Evolutionary conservation across 2,113 vertebrate genomes (phyloP).

Genomic region (Leptocoma aspasia): DNA sequence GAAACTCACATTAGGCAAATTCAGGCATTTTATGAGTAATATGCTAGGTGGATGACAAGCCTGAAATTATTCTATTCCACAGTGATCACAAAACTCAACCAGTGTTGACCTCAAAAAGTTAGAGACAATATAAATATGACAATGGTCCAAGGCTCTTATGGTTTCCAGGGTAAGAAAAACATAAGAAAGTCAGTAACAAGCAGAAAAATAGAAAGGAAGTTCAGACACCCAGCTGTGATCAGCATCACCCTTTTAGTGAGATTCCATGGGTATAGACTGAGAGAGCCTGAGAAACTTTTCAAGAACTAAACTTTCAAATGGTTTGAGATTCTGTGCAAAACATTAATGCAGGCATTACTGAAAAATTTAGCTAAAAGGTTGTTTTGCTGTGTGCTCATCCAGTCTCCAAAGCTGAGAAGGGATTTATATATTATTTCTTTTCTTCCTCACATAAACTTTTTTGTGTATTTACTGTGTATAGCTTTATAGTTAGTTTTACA

Average conservation of each 20-base stretch:
- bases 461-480: not conserved
- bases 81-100: not conserved
- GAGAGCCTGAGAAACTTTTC: not conserved
- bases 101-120: not conserved
- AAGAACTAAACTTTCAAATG: not conserved
- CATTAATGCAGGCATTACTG: not conserved
- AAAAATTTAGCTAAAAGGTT: not conserved
- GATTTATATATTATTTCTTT: not conserved
- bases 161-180: not conserved
- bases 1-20: not conserved
- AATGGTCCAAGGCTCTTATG: not conserved
- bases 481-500: not conserved
- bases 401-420: not conserved
- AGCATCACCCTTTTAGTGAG: not conserved
- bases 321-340: not conserved
- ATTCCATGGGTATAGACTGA: not conserved
- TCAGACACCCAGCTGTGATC: not conserved
- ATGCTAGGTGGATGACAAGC: not conserved
- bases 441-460: not conserved
- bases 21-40: not conserved
- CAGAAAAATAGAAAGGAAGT: not conserved
- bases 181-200: not conserved
- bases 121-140: not conserved
- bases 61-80: not conserved
- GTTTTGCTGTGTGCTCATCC: not conserved